Conservation (phyloP, 2,797 vertebrate species). For the Pogonophryne albipinna region DNA sequence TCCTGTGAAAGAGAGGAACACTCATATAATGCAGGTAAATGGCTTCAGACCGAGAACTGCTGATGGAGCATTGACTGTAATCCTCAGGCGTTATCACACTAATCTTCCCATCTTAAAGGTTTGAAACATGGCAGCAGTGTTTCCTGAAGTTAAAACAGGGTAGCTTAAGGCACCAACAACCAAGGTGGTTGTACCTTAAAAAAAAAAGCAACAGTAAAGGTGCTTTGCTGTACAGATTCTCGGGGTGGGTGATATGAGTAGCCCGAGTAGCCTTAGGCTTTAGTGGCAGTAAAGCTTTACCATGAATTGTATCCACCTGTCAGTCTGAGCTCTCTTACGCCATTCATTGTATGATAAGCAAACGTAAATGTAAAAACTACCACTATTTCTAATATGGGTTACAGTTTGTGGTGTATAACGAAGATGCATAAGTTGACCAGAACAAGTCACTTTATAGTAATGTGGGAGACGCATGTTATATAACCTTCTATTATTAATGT, state of each 20-base stretch:
- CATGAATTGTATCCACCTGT: slow-evolving; percentile 55
- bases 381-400: neutral
- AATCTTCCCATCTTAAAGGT: slow-evolving; percentile 83
- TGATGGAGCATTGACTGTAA: slow-evolving; percentile 78
- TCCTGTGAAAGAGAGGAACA: slow-evolving; percentile 30
- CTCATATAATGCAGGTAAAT: slow-evolving; percentile 42
- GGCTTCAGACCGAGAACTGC: slow-evolving; percentile 65
- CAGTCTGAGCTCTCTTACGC: slow-evolving; percentile 20
- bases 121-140: slow-evolving; percentile 74
- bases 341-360: slow-evolving; percentile 31
- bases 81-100: slow-evolving; percentile 76
- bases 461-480: neutral
- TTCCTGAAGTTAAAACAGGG: slow-evolving; percentile 80
- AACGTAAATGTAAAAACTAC: slow-evolving; percentile 1
- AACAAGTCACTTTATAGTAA: neutral
- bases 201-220: slow-evolving; percentile 65
- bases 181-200: slow-evolving; percentile 64
- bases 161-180: slow-evolving; percentile 77
- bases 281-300: slow-evolving; percentile 50
- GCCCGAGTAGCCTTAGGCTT: slow-evolving; percentile 52
- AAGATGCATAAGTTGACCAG: neutral
- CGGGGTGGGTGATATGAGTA: slow-evolving; percentile 61
- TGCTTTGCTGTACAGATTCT: slow-evolving; percentile 72
- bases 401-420: neutral
- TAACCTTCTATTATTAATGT: neutral